Evolutionary conservation across 2,888 invertebrate genomes (phyloP), one percentile per base, ranked within the genome.

Genomic region (Lathronympha strigana): DNA sequence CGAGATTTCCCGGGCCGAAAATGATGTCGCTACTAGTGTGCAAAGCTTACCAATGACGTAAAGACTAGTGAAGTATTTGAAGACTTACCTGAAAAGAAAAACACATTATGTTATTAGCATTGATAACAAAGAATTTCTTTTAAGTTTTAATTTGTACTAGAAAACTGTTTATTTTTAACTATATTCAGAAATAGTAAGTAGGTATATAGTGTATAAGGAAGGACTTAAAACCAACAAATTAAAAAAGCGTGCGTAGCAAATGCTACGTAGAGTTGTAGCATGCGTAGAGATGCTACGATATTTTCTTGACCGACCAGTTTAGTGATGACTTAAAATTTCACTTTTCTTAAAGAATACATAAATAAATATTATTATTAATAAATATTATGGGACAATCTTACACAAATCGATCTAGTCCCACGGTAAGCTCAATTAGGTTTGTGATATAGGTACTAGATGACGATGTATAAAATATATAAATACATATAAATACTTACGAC

Each of bases 81-180:
- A n/a, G 33, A 51, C 68, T 70, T 70, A 70, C 70, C 70, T 70
- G 67, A 21, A 70, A 68, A 58, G 49, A 64, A 63, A 61, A 19
- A n/a, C 4, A 40, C 0, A 3, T 38, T 40, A n/a, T n/a, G n/a
- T n/a, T n/a, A n/a, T n/a, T n/a, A n/a, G n/a, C n/a, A n/a, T n/a
- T n/a, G n/a, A n/a, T n/a, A n/a, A n/a, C n/a, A n/a, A n/a, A n/a
- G n/a, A n/a, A n/a, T n/a, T n/a, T n/a, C n/a, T n/a, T n/a, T n/a
- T n/a, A n/a, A n/a, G n/a, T n/a, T n/a, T n/a, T n/a, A n/a, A n/a
- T 33, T 33, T 13, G 13, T 33, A 13, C 0, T 13, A 4, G 2
- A 33, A 2, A 33, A 31, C 11, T 31, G 11, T 31, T 5, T 9
- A 33, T 11, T 13, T 4, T 0, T 36, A 36, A 3, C n/a, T 17